Percentiles rank a stretch among this genome's conserved stretches.
phyloP scores from a whole-genome alignment of 1,140 invertebrate genomes.

The Eueides isabella region DNA sequence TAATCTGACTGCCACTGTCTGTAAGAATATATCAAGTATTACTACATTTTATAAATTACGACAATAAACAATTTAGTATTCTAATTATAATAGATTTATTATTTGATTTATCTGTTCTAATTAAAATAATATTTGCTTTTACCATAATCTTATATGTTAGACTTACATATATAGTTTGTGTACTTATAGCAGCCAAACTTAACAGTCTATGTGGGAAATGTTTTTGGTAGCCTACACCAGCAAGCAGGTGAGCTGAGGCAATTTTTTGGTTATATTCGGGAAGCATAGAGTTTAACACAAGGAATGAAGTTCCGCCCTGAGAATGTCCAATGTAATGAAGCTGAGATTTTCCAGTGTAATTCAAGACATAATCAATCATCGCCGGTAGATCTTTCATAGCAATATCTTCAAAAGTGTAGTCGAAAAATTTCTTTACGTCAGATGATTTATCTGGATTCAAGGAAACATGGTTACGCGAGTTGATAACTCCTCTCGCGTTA shows the following conservation, averaged over 20 bases:
- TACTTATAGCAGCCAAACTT: slow-evolving; percentile 34
- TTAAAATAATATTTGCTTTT: neutral
- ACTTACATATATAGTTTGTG: slow-evolving; percentile 65
- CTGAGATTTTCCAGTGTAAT: slow-evolving; percentile 74
- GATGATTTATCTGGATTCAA: slow-evolving; percentile 73
- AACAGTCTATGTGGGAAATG: slow-evolving; percentile 57
- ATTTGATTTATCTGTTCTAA: too few relatives aligned
- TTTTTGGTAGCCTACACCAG: slow-evolving; percentile 63
- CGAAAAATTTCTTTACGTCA: slow-evolving; percentile 80
- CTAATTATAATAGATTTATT: too few relatives aligned
- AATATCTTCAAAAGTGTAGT: slow-evolving; percentile 85
- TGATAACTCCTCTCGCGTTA: slow-evolving; percentile 87
- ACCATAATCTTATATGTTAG: neutral
- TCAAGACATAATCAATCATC: slow-evolving; percentile 85
- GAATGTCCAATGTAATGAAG: slow-evolving; percentile 83
- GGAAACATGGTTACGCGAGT: slow-evolving; percentile 84
- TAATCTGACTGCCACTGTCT: slow-evolving; percentile 32
- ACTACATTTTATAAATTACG: too few relatives aligned
- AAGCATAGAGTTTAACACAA: slow-evolving; percentile 80
- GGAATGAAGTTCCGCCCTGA: slow-evolving; percentile 83
- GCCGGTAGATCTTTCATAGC: slow-evolving; percentile 85
- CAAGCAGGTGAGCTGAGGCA: slow-evolving; percentile 59
- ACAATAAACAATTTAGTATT: too few relatives aligned
- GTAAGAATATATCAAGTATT: slow-evolving; percentile 29
- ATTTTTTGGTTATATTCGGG: slow-evolving; percentile 83